Conservation (phyloP, 2,888 invertebrate species). For the Cordilura impudica region DNA sequence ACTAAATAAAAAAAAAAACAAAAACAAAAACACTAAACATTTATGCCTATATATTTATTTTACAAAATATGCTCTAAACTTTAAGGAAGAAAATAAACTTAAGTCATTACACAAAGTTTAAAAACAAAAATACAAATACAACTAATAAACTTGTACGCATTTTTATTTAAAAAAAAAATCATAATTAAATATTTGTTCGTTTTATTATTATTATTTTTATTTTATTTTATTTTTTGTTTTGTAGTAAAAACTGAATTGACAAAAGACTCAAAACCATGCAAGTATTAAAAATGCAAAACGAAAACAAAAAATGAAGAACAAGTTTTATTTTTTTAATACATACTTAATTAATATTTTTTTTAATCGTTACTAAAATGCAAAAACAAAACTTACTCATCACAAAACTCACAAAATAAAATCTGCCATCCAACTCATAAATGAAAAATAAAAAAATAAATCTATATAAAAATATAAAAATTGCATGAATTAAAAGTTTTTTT, state of each 20-base stretch:
- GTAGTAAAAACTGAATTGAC: constrained; percentile 65
- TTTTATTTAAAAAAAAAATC: constrained; percentile 57
- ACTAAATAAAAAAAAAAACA: constrained; percentile 52
- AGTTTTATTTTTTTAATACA: constrained; percentile 50
- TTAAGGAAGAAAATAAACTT: constrained; percentile 43
- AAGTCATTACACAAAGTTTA: constrained; percentile 36
- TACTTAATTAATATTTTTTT: constrained; percentile 39
- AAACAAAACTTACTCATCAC: constrained; percentile 29
- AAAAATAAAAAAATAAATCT: constrained; percentile 18
- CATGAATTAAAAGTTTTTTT: constrained; percentile 34
- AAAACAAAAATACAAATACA: constrained; percentile 6
- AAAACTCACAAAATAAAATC: constrained; percentile 40
- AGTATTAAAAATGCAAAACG: constrained; percentile 71
- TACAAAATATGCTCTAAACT: constrained; percentile 59
- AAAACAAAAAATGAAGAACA: constrained; percentile 44
- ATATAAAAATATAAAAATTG: constrained; percentile 20
- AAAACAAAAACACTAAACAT: constrained; percentile 51
- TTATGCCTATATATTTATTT: constrained; percentile 64
- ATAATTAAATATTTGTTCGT: constrained; percentile 29
- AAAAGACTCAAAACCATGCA: constrained; percentile 78
- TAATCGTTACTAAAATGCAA: constrained; percentile 58
- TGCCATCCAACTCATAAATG: constrained; percentile 56
- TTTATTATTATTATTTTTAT: constrained; percentile 7
- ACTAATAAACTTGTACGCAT: constrained; percentile 63
- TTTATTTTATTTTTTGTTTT: no score